Base-by-base conservation (phyloP, 2,797 vertebrate genomes). In the Megaceryle alcyon region DNA sequence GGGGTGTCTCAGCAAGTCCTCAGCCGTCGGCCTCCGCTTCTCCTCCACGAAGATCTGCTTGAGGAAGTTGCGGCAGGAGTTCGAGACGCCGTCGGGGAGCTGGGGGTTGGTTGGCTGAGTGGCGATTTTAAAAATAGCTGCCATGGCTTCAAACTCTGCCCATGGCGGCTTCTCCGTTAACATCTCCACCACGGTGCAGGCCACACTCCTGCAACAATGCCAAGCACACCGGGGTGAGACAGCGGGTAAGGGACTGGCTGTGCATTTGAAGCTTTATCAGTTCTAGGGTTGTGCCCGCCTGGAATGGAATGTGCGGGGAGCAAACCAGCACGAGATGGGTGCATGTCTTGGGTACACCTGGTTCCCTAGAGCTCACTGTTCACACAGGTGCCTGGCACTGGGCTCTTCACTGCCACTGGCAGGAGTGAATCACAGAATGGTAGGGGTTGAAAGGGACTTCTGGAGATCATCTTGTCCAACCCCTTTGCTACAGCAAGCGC, bases 121-220 rank as follows among this genome's bases (percentile, higher is more conserved):
- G 77, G 99, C 99, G 2, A 99, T 99, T 94, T 99, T 99, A 96
- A 99, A 99, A 94, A 99, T 99, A 57, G 99, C 99, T 0, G 99
- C 99, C 99, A 99, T 99, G 89, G 99, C 99, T 97, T 99, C 99
- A 1, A 98, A 99, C 96, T 99, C 99, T 1, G 99, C 98, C 99
- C 99, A 99, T 0, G 99, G 99, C 0, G 99, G 99, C 88, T 99
- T 99, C 97, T 99, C 99, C 7, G 99, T 99, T 96, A 99, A 63
- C 99, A 99, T 99, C 96, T 99, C 99, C 91, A 99, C 99, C 53
- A 99, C 99, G 0, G 99, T 99, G 96, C 99, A 99, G 28, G 98
- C 99, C 53, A 99, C 98, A 18, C 99, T 99, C 99, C 99, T 99
- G 94, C 71, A 89, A 80, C 19, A 22, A 61, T 0, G 2, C 20